Conservation (phyloP, 1,140 invertebrate species). For the Drosophila orena region DNA sequence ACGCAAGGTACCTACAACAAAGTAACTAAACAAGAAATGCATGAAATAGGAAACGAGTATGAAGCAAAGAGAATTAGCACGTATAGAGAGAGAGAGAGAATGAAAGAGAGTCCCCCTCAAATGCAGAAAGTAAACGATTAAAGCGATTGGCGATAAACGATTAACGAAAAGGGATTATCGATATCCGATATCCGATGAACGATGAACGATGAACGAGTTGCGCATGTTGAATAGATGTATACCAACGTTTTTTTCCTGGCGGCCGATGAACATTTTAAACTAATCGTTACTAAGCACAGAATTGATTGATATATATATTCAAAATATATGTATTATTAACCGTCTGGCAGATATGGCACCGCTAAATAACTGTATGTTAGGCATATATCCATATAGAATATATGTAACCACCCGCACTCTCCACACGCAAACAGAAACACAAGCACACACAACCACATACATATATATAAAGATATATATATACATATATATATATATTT, state of each 20-base stretch:
- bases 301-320: constrained; percentile 72
- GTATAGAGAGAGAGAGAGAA: not conserved
- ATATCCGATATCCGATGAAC: too few relatives aligned
- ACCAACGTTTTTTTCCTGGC: constrained; percentile 34
- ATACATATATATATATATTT: constrained; percentile 60
- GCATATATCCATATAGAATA: constrained; percentile 34
- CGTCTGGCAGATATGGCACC: constrained; percentile 50
- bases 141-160: constrained; percentile 22
- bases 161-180: constrained; percentile 26
- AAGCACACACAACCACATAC: constrained; percentile 25
- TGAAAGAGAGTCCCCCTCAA: not conserved
- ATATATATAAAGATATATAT: constrained; percentile 51
- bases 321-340: constrained; percentile 74
- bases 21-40: constrained; percentile 51
- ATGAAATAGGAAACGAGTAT: constrained; percentile 9
- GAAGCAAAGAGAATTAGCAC: not conserved
- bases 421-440: constrained; percentile 7
- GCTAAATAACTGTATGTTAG: constrained; percentile 49
- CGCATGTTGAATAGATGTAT: constrained; percentile 47
- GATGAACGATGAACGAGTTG: constrained; percentile 21
- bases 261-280: constrained; percentile 43
- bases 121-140: constrained; percentile 4
- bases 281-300: constrained; percentile 54
- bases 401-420: constrained; percentile 32
- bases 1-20: constrained; percentile 73